Evolutionary conservation across 2,888 invertebrate species (phyloP).

Genomic region (Eucriotettix oculatus): DNA sequence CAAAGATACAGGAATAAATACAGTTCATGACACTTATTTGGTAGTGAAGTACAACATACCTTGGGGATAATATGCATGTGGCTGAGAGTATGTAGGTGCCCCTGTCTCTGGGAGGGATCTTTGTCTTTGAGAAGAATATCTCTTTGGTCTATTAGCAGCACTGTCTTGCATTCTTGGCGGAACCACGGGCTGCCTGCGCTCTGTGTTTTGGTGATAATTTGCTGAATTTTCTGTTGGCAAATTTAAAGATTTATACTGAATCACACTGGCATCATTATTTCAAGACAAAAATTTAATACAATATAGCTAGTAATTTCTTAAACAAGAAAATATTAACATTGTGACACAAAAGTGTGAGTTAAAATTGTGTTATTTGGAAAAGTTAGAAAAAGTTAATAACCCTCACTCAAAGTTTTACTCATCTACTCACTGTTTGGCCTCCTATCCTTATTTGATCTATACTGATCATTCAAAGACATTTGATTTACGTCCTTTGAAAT

Average conservation of each 20-base stretch:
- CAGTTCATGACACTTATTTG: background rate
- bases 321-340: too few relatives aligned
- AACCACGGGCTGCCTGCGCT: conserved; percentile 10
- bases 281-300: too few relatives aligned
- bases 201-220: conserved; percentile 1
- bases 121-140: conserved; percentile 50
- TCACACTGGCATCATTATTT: too few relatives aligned
- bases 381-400: too few relatives aligned
- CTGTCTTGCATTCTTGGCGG: conserved; percentile 16
- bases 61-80: conserved; percentile 2
- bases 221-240: conserved; percentile 1
- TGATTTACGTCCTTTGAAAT: conserved; percentile 4
- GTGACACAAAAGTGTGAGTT: too few relatives aligned
- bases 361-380: too few relatives aligned
- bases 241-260: background rate
- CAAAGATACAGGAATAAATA: background rate
- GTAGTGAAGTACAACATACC: background rate
- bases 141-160: conserved; percentile 36
- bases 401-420: background rate
- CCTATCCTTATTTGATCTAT: background rate
- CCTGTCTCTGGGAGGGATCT: conserved; percentile 35
- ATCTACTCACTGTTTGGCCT: background rate
- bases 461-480: conserved; percentile 1
- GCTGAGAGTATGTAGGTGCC: conserved; percentile 8
- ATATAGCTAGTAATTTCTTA: too few relatives aligned